Conservation (phyloP, 1,140 invertebrate species). For the Drosophila jambulina region DNA sequence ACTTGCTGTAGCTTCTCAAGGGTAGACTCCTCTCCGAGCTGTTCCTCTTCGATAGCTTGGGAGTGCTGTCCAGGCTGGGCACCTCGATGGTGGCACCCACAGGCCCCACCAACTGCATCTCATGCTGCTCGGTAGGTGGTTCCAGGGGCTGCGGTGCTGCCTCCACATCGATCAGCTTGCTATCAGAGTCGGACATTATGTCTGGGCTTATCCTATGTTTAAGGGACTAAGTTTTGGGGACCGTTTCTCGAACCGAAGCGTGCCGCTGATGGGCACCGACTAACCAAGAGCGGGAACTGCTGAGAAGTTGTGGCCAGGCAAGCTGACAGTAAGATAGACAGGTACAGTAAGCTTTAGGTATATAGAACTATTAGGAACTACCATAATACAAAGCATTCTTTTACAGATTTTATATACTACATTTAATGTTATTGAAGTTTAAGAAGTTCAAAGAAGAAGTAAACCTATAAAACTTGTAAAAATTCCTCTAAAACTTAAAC, state of each 20-base stretch:
- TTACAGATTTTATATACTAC: neutral
- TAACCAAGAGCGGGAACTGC: slow-evolving; percentile 22
- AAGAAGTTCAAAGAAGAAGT: neutral
- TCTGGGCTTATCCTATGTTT: slow-evolving; percentile 19
- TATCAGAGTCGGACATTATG: slow-evolving; percentile 67
- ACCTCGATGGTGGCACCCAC: slow-evolving; percentile 41
- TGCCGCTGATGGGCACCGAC: slow-evolving; percentile 60
- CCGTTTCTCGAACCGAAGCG: slow-evolving; percentile 40
- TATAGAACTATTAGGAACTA: neutral
- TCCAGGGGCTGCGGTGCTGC: slow-evolving; percentile 24
- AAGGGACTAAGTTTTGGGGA: neutral
- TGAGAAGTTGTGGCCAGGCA: slow-evolving; percentile 41
- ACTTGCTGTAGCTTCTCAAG: slow-evolving; percentile 85
- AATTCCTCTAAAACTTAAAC: neutral
- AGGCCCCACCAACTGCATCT: slow-evolving; percentile 55
- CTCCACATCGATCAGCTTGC: slow-evolving; percentile 43
- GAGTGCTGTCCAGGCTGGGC: slow-evolving; percentile 65
- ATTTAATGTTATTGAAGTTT: neutral
- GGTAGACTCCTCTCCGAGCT: slow-evolving; percentile 79
- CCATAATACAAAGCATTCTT: rapidly evolving
- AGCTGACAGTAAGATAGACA: slow-evolving; percentile 40
- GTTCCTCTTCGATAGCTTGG: slow-evolving; percentile 72
- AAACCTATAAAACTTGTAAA: neutral
- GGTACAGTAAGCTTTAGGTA: slow-evolving; percentile 7
- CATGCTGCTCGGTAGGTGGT: slow-evolving; percentile 55